Evolutionary conservation across 2,113 vertebrate genomes (phyloP).

Genomic region (Sinocyclocheilus grahami): DNA sequence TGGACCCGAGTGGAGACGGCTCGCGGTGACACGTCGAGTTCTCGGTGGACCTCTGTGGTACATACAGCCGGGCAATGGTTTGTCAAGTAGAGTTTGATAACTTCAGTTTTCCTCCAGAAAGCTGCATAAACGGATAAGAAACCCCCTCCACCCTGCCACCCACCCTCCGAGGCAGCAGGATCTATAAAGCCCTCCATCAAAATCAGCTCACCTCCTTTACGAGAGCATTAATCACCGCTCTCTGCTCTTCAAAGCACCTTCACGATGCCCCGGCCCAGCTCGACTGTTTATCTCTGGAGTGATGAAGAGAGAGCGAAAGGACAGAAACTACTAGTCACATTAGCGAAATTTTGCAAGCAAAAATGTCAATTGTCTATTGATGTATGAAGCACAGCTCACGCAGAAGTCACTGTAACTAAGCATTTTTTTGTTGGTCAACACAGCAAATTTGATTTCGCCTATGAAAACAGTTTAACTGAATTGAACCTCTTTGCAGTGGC

Average conservation of each 20-base stretch:
- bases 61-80: slow-evolving; percentile 20
- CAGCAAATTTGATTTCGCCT: background rate
- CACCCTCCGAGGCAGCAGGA: slow-evolving; percentile 71
- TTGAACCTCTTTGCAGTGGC: background rate
- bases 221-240: slow-evolving; percentile 75
- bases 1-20: slow-evolving; percentile 49
- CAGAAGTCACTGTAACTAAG: background rate
- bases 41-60: background rate
- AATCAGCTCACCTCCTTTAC: slow-evolving; percentile 72
- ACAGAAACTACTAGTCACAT: background rate
- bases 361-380: background rate
- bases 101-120: slow-evolving; percentile 57
- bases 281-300: background rate
- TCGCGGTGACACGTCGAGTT: background rate
- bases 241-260: slow-evolving; percentile 78
- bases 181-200: slow-evolving; percentile 79
- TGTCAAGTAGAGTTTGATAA: slow-evolving; percentile 14
- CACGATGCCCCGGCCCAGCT: slow-evolving; percentile 57
- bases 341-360: background rate
- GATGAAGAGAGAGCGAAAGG: background rate
- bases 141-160: slow-evolving; percentile 57
- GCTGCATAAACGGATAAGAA: slow-evolving; percentile 71
- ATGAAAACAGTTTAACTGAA: background rate
- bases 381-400: background rate
- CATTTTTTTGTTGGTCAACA: background rate